Percentiles rank a stretch among this genome's conserved stretches.
These are phyloP conservation scores for Nymphalis polychloros DNA, from an alignment of 2,888 invertebrate genomes.

Conservation along the genomic window DNA sequence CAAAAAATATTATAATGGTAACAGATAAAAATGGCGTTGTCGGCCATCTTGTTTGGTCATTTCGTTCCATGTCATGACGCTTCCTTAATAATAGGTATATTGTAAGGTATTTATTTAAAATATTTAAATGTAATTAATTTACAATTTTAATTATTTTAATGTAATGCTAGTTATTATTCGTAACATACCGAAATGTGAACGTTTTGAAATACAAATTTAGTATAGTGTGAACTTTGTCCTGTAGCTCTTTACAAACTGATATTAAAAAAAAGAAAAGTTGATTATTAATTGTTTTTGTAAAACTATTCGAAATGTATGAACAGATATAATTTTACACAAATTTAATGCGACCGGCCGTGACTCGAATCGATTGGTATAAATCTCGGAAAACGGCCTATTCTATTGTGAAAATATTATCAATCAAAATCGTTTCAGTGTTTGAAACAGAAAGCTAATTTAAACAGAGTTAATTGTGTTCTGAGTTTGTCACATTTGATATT, in stretches of 20 bases:
- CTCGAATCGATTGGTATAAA: too few relatives aligned
- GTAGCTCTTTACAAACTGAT: conserved; percentile 5
- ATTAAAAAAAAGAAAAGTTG: too few relatives aligned
- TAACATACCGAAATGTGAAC: conserved; percentile 19
- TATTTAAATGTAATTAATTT: conserved; percentile 36
- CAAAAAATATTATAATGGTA: background rate
- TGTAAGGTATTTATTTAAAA: conserved; percentile 58
- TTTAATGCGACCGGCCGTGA: too few relatives aligned
- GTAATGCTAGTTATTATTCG: conserved; percentile 34
- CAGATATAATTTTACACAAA: too few relatives aligned
- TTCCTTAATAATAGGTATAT: conserved; percentile 60
- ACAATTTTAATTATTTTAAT: conserved; percentile 32
- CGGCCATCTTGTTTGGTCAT: conserved; percentile 36
- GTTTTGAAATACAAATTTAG: background rate
- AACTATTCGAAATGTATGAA: too few relatives aligned
- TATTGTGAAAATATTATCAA: too few relatives aligned
- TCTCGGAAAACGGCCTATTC: too few relatives aligned
- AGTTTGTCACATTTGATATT: too few relatives aligned
- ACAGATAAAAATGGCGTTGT: conserved; percentile 11
- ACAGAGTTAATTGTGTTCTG: too few relatives aligned
- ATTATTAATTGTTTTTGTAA: too few relatives aligned
- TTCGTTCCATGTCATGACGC: conserved; percentile 53
- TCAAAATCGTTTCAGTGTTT: too few relatives aligned
- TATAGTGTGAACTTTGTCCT: conserved; percentile 1
- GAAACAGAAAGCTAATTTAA: too few relatives aligned